Base-by-base conservation (phyloP, 2,888 invertebrate species). In the Andrena marginata region DNA sequence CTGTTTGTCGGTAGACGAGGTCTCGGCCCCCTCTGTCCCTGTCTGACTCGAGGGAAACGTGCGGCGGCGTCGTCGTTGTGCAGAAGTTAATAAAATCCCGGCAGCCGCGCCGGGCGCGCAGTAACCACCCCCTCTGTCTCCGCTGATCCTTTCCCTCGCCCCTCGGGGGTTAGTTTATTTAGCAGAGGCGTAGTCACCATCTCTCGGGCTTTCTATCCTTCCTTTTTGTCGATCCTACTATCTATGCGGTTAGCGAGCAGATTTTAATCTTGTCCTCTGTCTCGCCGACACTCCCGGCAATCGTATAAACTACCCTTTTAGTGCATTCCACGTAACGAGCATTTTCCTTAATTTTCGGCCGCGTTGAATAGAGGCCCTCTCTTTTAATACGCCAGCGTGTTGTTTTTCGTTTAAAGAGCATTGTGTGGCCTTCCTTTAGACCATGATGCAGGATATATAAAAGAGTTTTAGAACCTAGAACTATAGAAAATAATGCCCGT, bases 1-100 rank as follows among this genome's bases (percentile, higher is more conserved):
- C 89, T 89, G 92, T 93, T 93, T 92, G 91, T 90, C 85, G 89
- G 88, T 20, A 88, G 87, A 81, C 89, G 85, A 82, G 89, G 80
- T 87, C 89, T 86, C 87, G 64, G 78, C 73, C 62, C 70, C 51
- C 70, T 77, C 83, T 56, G 63, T 86, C 83, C 23, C 78, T 73
- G 67, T 86, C 83, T 49, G 62, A 23, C 80, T 8, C n/a, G 71
- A 63, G 75, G 62, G 86, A 81, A 87, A 90, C 86, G 85, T 85
- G 88, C 80, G 84, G 77, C 81, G 85, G 10, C 86, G 87, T 87
- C 90, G 90, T 89, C 90, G 90, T 89, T 89, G 90, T 92, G 92
- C 91, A 94, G 93, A 94, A 94, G 94, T 94, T 94, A 94, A 94
- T 94, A 94, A 94, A 94, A 94, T 94, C 93, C 93, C 90, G 88